Percentiles rank a stretch among this genome's conserved stretches.
Conservation (phyloP, 2,888 invertebrate genomes). For the Cheilosia impressa region DNA sequence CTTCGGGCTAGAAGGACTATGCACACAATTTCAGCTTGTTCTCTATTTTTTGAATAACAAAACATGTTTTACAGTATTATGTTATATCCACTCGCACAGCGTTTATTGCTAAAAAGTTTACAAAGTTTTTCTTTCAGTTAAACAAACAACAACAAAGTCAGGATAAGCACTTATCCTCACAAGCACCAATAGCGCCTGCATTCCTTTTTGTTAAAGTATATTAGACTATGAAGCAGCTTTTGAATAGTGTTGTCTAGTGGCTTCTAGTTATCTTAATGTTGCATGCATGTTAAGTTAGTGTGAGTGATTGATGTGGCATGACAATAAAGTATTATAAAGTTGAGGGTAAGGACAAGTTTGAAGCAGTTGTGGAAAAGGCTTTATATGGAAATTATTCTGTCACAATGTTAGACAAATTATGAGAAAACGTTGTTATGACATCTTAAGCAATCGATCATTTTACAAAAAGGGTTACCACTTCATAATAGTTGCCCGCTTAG, state of each 20-base stretch:
- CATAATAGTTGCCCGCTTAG: too few species aligned
- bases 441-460: too few species aligned
- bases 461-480: too few species aligned
- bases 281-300: slow-evolving; percentile 18
- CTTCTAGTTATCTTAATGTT: slow-evolving; percentile 5
- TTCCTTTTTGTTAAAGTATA: slow-evolving; percentile 40
- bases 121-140: slow-evolving; percentile 18
- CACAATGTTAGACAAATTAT: too few species aligned
- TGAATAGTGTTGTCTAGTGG: slow-evolving; percentile 23
- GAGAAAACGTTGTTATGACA: too few species aligned
- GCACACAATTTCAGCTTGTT: not conserved
- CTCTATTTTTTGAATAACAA: not conserved
- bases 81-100: not conserved
- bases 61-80: slow-evolving; percentile 4
- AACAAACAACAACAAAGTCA: slow-evolving; percentile 26
- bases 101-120: slow-evolving; percentile 25
- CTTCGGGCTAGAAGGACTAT: not conserved
- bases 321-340: slow-evolving; percentile 9
- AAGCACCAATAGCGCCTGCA: slow-evolving; percentile 7
- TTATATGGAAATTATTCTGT: too few species aligned
- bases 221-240: slow-evolving; percentile 21
- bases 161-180: not conserved
- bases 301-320: slow-evolving; percentile 22
- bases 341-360: slow-evolving; percentile 12
- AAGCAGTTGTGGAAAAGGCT: too few species aligned